Base-by-base conservation (phyloP, 2,113 vertebrate genomes). In the Proteles cristata region DNA sequence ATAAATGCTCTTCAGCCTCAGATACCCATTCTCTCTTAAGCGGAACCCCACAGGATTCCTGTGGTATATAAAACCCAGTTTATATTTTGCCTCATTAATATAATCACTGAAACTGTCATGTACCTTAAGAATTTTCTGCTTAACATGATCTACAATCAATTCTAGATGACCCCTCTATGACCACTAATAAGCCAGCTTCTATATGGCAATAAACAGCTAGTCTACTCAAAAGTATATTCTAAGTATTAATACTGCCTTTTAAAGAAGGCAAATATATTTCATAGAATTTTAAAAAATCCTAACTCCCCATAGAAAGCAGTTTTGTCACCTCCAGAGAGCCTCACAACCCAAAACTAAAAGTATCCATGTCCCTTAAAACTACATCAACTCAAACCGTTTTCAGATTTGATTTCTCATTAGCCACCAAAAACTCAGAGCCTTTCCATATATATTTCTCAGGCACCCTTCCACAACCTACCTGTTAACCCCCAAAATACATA, bases 401-500 rank as follows among this genome's bases (percentile, higher is more conserved):
- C 65, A 88, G 5, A 45, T 5, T 89, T 35, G 55, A 94, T 61
- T 97, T 97, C 84, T 97, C 50, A 81, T 35, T 63, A 95, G 79
- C 7, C 33, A 96, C n/a, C 68, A 31, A 90, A 93, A 96, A 50
- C 65, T 91, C 69, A 74, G 53, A 93, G 80, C 21, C n/a, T 96
- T 96, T 96, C 65, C 86, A 77, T 55, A 90, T 43, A 2, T 73
- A 80, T 87, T 95, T 90, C 90, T 93, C 63, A 94, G 69, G 69
- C 10, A 96, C 26, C 63, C 35, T 65, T 83, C 80, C 76, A 90
- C 39, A 90, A 86, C 28, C 48, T 83, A 89, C 33, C 55, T 93
- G 35, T 82, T 84, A 92, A 89, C 73, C 39, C 45, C 39, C 53
- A 87, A 53, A 90, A 77, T 14, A 94, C 74, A 94, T 35, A 82